These are phyloP conservation scores for Helleia helle DNA, from an alignment of 2,888 invertebrate species.

Conservation along the genomic window DNA sequence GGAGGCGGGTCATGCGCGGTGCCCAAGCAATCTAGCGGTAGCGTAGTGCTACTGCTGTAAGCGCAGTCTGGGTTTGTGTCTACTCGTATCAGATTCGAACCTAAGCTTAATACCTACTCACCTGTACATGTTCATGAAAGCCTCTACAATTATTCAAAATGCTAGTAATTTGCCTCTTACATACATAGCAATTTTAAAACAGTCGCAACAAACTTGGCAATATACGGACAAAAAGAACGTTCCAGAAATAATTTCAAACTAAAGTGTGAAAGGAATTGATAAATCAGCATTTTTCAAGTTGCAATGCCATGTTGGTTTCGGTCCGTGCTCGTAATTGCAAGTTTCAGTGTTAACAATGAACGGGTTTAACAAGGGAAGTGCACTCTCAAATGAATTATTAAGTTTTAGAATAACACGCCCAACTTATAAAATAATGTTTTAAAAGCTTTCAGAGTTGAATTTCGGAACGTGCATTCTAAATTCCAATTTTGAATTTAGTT, in stretches of 20 bases:
- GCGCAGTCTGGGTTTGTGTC: too few species aligned
- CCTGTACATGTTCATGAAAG: too few species aligned
- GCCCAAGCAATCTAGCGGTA: too few species aligned
- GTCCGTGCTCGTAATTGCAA: background rate
- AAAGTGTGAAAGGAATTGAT: conserved; percentile 1
- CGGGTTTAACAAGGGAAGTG: conserved; percentile 1
- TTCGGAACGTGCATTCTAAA: background rate
- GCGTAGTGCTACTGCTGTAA: too few species aligned
- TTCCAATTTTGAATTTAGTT: background rate
- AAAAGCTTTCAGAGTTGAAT: conserved; percentile 6
- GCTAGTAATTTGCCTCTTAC: too few species aligned
- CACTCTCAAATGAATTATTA: conserved; percentile 4
- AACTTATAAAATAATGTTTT: conserved; percentile 1
- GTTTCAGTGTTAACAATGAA: conserved; percentile 1
- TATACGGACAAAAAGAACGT: background rate
- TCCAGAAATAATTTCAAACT: conserved; percentile 1
- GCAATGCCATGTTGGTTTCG: background rate
- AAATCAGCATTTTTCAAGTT: background rate
- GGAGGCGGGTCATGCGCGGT: too few species aligned
- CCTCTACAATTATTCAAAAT: too few species aligned
- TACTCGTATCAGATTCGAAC: too few species aligned
- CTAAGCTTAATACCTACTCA: too few species aligned
- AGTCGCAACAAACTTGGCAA: too few species aligned
- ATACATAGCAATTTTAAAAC: too few species aligned
- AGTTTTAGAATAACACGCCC: conserved; percentile 5